Base-by-base conservation (phyloP, 2,113 vertebrate genomes). In the Hirundichthys speculiger region DNA sequence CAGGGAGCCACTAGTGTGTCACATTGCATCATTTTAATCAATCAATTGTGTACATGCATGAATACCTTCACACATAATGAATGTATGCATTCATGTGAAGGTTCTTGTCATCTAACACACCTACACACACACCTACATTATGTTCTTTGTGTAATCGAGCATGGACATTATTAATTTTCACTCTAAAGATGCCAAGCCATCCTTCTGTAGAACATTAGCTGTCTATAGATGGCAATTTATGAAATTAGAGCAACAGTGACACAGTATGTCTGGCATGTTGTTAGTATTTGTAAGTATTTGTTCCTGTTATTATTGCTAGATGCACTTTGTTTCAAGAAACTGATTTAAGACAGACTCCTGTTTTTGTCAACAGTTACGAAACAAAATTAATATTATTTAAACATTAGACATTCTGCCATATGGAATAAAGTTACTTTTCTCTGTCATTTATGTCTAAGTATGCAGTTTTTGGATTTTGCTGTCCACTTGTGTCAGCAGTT, bases 11-110 rank as follows among this genome's bases (percentile, higher is more conserved):
- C n/a, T 57, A 68, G 15, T 40, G 25, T 34, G 61, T 81, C 74
- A 50, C 51, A 62, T 58, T 58, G 57, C 55, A 77, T 72, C 47
- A 42, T 74, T 64, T 52, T 50, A 58, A 69, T 75, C 68, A 54
- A 71, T 84, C 77, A 77, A 3, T 68, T 60, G 42, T 43, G 67
- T 52, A 25, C 20, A 54, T 22, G 22, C 38, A 40, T 56, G 30
- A 60, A 71, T 60, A 53, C 13, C 21, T 64, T 57, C 38, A 45
- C 49, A 65, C 47, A 21, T 46, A 64, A 40, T 53, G 20, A 13
- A 66, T 56, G 8, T 38, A 56, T 59, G 16, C 2, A 58, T 66
- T 34, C 18, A 64, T 40, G 19, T 52, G 52, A 52, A 62, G 27
- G 34, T 2, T 62, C 22, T 53, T 2, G 4, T 81, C 20, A 25